phyloP scores from a whole-genome alignment of 1,140 invertebrate genomes.

The Epicauta chinensis region DNA sequence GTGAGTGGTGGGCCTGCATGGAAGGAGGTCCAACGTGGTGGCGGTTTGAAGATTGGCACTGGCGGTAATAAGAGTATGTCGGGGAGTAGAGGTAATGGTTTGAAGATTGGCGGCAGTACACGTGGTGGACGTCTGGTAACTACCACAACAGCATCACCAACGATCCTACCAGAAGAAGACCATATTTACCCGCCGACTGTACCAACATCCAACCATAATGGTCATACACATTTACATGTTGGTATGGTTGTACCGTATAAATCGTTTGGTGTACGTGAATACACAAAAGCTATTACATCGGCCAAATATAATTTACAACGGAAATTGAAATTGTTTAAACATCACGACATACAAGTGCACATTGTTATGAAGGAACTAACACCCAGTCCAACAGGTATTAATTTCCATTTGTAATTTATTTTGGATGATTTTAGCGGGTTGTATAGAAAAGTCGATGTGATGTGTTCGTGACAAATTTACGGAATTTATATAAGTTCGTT shows the following conservation, averaged over 20 bases:
- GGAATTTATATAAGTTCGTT: no score
- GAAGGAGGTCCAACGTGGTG: conserved; percentile 42
- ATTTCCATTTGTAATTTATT: neutral
- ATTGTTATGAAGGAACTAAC: conserved; percentile 66
- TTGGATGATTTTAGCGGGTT: no score
- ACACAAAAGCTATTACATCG: conserved; percentile 63
- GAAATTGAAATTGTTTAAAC: conserved; percentile 60
- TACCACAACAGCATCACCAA: conserved; percentile 22
- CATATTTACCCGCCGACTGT: conserved; percentile 32
- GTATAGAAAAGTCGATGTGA: no score
- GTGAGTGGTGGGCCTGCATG: conserved; percentile 42
- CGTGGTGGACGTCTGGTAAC: conserved; percentile 30
- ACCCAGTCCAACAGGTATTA: conserved; percentile 69
- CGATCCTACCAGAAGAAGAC: conserved; percentile 30
- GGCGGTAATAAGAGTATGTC: conserved; percentile 33
- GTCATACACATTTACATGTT: conserved; percentile 45
- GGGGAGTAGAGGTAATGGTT: conserved; percentile 32
- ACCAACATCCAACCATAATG: conserved; percentile 21
- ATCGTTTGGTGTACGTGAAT: conserved; percentile 65
- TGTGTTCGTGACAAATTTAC: no score
- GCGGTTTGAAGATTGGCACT: conserved; percentile 40
- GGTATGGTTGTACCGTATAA: conserved; percentile 71
- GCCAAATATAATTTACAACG: conserved; percentile 57
- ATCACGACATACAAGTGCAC: conserved; percentile 61
- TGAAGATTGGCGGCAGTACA: conserved; percentile 34